A percentile compares a stretch with the other conserved stretches of the same genome.
phyloP scores from a whole-genome alignment of 2,113 vertebrate species.

The Piprites chloris region DNA sequence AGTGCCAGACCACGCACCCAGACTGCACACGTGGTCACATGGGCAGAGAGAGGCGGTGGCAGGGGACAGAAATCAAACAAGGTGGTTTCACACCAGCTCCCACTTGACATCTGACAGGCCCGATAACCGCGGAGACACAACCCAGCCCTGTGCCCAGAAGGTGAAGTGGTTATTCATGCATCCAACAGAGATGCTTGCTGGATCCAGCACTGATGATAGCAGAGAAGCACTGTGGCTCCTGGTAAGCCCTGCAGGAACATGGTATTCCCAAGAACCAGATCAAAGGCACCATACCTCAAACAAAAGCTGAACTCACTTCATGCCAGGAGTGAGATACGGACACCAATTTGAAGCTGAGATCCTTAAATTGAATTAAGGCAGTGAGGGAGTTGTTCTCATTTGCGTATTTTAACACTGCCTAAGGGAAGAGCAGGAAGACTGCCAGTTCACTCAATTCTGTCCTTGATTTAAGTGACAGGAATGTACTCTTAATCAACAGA shows the following conservation, averaged over 20 bases:
- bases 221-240: background rate
- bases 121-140: background rate
- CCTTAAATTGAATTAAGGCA: constrained; percentile 19
- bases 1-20: background rate
- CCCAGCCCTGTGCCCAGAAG: background rate
- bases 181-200: background rate
- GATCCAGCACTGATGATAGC: background rate
- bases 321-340: background rate
- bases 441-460: constrained; percentile 14
- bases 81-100: background rate
- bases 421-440: constrained; percentile 60
- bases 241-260: background rate
- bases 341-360: constrained; percentile 19
- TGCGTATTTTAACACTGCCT: constrained; percentile 53
- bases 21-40: background rate
- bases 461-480: constrained; percentile 23
- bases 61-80: background rate
- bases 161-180: background rate
- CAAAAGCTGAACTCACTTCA: background rate
- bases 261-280: background rate
- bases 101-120: background rate
- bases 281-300: background rate
- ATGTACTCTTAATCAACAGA: constrained; percentile 1
- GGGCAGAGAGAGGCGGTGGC: background rate
- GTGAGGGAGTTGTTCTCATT: background rate